Conservation (phyloP, 2,888 invertebrate genomes). For the Ceramica pisi region DNA sequence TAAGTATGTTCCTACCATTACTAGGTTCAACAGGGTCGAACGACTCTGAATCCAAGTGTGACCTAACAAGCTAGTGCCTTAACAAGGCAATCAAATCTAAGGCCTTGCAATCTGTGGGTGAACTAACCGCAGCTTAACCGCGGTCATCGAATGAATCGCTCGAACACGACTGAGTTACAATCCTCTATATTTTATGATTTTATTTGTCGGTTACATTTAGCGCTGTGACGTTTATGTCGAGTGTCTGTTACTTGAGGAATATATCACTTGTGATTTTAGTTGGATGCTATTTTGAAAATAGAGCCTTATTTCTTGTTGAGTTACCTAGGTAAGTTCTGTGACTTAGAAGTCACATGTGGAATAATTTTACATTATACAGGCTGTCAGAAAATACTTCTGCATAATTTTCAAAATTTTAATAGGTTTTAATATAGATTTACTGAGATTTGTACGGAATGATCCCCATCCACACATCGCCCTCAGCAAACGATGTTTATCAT, state of each 20-base stretch:
- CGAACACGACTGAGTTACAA: constrained; percentile 51
- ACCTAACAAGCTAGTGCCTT: constrained; percentile 56
- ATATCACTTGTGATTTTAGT: constrained; percentile 1
- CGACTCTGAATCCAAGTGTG: constrained; percentile 49
- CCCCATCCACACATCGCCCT: no score
- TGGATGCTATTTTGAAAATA: constrained; percentile 8
- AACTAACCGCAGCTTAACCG: constrained; percentile 57
- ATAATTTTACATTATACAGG: no score
- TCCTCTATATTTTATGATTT: constrained; percentile 42
- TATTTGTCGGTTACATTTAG: constrained; percentile 49
- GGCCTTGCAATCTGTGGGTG: constrained; percentile 41
- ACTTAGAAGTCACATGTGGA: no score
- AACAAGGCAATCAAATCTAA: constrained; percentile 65
- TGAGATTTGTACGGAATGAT: no score
- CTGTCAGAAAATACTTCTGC: no score
- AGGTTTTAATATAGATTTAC: no score
- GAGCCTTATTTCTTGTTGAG: background rate
- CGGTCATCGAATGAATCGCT: constrained; percentile 51
- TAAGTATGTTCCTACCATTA: constrained; percentile 48
- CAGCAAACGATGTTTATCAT: no score
- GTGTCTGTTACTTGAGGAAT: constrained; percentile 16
- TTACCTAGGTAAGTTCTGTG: background rate
- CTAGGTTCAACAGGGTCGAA: constrained; percentile 51
- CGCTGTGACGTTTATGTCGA: constrained; percentile 26
- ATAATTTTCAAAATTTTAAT: no score